Evolutionary conservation across 2,113 vertebrate species (phyloP).

Genomic region (Geococcyx californianus): DNA sequence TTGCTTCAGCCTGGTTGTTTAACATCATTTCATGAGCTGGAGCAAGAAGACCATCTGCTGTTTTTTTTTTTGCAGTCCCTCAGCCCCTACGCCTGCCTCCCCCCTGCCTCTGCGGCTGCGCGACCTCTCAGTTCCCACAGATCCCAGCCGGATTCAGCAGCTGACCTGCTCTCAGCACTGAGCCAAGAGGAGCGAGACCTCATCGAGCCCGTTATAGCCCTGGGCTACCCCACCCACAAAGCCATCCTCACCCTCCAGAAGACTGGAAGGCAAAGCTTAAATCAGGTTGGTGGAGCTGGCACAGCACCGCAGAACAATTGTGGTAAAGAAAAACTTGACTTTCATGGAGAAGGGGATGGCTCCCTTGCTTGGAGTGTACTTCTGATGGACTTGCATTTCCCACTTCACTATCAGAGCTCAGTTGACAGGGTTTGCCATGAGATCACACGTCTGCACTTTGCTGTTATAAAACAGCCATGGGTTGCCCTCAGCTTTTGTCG

Average conservation of each 20-base stretch:
- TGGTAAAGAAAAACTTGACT: background rate
- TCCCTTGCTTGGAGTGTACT: background rate
- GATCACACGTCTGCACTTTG: background rate
- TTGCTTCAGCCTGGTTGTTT: background rate
- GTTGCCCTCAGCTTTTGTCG: background rate
- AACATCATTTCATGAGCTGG: background rate
- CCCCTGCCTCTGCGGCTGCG: background rate
- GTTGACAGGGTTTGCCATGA: background rate
- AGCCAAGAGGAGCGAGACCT: slow-evolving; percentile 89
- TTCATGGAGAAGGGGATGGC: background rate
- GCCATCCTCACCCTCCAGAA: slow-evolving; percentile 93
- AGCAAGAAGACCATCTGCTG: background rate
- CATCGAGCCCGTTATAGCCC: slow-evolving; percentile 79
- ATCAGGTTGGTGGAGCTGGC: slow-evolving; percentile 79
- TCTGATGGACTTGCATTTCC: background rate
- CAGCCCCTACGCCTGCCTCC: slow-evolving; percentile 68
- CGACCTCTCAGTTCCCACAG: slow-evolving; percentile 43
- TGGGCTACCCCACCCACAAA: slow-evolving; percentile 85
- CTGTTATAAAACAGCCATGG: background rate
- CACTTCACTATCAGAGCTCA: background rate
- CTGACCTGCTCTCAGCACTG: slow-evolving; percentile 86
- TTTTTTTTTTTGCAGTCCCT: slow-evolving; percentile 71
- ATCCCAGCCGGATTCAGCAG: slow-evolving; percentile 69
- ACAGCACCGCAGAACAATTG: accelerated
- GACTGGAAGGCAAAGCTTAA: slow-evolving; percentile 82